Evolutionary conservation across 2,888 invertebrate genomes (phyloP), one percentile per base, ranked within the genome.

Genomic region (Minunthozetes semirufus): DNA sequence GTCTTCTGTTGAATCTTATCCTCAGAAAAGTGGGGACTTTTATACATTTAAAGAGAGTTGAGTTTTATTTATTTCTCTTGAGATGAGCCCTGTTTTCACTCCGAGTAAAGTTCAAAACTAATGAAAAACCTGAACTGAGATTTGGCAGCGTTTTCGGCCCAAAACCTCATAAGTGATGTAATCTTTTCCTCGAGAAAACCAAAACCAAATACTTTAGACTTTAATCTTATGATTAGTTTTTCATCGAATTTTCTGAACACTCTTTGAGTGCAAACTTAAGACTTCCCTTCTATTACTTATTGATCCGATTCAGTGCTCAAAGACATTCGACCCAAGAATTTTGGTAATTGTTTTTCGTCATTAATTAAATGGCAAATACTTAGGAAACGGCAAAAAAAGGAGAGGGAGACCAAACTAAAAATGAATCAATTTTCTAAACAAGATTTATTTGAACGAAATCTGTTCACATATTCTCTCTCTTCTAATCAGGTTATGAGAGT

Each of bases 41-140:
- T 8, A 33, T 8, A 33, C 33, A n/a, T n/a, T n/a, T 33, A 33
- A 25, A 56, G 33, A 22, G 33, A 63, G 33, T 63, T 25, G 56
- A 33, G n/a, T 68, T 38, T 63, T 63, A 63, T 63, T 63, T 68
- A 68, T 68, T 19, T 38, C 68, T 68, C 68, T 4, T 6, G 68
- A 68, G 68, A 68, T 46, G 46, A 19, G 38, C 11, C 1, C 68
- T 13, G 13, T 46, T n/a, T 38, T 29, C 25, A n/a, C 29, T 63
- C 33, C 33, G 33, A 33, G n/a, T 33, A 63, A 68, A 68, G 68
- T 68, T 68, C 19, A 68, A 42, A 63, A 68, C 22, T 68, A 68
- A 68, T 68, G 68, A 68, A 68, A 68, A 68, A n/a, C 29, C 22
- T 13, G 3, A 22, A 1, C 33, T 9, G 8, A 63, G 61, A 33